Conservation (phyloP, 2,113 vertebrate species). For the Narcine bancroftii region DNA sequence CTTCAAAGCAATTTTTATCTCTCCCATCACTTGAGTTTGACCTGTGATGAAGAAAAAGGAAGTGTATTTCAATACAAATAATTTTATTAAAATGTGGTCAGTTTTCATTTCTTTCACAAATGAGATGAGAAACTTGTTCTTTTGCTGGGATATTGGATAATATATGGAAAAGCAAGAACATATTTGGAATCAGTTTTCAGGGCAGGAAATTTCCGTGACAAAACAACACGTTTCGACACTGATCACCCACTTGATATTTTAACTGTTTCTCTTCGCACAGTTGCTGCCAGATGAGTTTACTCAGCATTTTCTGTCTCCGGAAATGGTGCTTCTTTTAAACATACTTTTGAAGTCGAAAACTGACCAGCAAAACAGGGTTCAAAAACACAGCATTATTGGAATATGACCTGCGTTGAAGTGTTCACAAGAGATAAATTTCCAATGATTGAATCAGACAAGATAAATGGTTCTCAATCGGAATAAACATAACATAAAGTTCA, state of each 20-base stretch:
- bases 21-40: conserved; percentile 92
- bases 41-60: conserved; percentile 51
- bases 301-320: too few species aligned
- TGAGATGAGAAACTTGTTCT: background rate
- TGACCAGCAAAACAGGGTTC: background rate
- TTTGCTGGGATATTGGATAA: background rate
- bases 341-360: background rate
- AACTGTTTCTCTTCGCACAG: too few species aligned
- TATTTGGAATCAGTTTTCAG: too few species aligned
- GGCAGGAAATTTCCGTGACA: too few species aligned
- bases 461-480: too few species aligned
- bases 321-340: too few species aligned
- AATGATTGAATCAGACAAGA: too few species aligned
- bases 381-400: background rate
- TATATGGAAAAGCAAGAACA: background rate
- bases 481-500: too few species aligned
- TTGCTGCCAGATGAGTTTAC: too few species aligned
- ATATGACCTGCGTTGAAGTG: background rate
- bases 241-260: too few species aligned
- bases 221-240: too few species aligned
- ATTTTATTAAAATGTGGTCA: background rate
- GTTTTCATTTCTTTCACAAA: background rate
- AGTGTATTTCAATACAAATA: conserved; percentile 25
- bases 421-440: background rate
- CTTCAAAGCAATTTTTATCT: conserved; percentile 96